Evolutionary conservation across 1,140 invertebrate species (phyloP), one percentile per base, ranked within the genome.

Genomic region (Zaprionus vittiger): DNA sequence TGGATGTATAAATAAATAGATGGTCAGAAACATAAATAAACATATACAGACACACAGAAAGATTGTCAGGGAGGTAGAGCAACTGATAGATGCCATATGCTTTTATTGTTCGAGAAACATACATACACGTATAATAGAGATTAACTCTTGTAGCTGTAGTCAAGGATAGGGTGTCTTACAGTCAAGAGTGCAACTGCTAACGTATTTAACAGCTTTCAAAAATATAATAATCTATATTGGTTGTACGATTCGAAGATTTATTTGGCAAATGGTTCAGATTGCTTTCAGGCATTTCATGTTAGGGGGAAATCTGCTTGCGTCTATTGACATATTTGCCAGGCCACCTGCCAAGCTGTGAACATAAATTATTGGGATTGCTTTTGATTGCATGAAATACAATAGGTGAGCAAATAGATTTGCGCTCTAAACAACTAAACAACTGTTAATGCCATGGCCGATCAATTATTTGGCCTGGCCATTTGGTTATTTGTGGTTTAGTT

Each of bases 401-500:
- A 65, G 71, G 26, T 38, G 62, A 28, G 60, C 15, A 69, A 63
- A 69, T 73, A 44, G 28, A 68, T 73, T 68, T 63, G 31, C 34
- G 26, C 22, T 56, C 31, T 57, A 71, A 71, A 70, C 41, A 56
- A 56, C 15, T 62, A 71, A 71, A 70, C 41, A 56, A 56, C 15
- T 62, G 65, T 63, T 75, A 75, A 75, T 70, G 41, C 49, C 38
- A 55, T 60, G 60, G n/a, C 63, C 61, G 44, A 68, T 72, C 66
- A 83, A 79, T 81, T 76, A 64, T 64, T 60, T 64, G 47, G 54
- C 31, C 37, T 56, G 70, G 52, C 61, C 73, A 83, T 83, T 80
- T 60, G 70, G 37, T 28, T 62, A 71, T 75, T 83, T 87, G 84
- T 60, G 83, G 83, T 86, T 80, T 68, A 49, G 54, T 68, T 62